Conservation (phyloP, 2,797 vertebrate species). For the Danio choprae region DNA sequence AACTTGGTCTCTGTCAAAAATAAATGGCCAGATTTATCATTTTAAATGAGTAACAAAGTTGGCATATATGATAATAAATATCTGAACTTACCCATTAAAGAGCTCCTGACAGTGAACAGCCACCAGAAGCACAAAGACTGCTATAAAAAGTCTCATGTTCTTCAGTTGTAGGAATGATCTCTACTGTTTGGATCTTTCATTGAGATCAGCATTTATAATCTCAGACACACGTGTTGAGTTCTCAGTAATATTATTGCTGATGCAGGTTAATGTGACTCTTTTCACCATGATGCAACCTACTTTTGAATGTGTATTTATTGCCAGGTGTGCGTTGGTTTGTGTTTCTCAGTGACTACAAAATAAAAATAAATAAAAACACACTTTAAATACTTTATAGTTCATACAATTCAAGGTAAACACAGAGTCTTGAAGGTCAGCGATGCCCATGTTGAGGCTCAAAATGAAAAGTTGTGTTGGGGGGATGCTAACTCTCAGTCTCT, state of each 20-base stretch:
- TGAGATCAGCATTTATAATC: constrained; percentile 37
- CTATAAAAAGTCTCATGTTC: constrained; percentile 68
- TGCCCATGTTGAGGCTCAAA: background rate
- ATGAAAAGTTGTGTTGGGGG: background rate
- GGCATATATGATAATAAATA: background rate
- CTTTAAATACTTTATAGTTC: too few species aligned
- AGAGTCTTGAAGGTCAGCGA: background rate
- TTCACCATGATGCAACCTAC: background rate
- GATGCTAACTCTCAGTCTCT: background rate
- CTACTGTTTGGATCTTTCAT: background rate
- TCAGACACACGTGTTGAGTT: constrained; percentile 65
- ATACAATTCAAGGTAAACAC: background rate
- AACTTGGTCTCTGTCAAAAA: constrained; percentile 73
- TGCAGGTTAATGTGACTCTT: constrained; percentile 18
- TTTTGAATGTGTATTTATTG: constrained; percentile 28
- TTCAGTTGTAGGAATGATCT: background rate
- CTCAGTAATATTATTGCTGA: constrained; percentile 58
- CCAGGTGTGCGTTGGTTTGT: constrained; percentile 65
- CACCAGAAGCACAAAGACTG: constrained; percentile 66
- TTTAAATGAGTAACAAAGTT: background rate
- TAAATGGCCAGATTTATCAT: background rate
- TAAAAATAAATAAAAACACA: background rate
- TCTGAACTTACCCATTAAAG: constrained; percentile 72
- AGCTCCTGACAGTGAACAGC: constrained; percentile 62
- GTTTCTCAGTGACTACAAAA: constrained; percentile 53